These are phyloP conservation scores for Athripsodes cinereus DNA, from an alignment of 2,888 invertebrate species.

Conservation along the genomic window DNA sequence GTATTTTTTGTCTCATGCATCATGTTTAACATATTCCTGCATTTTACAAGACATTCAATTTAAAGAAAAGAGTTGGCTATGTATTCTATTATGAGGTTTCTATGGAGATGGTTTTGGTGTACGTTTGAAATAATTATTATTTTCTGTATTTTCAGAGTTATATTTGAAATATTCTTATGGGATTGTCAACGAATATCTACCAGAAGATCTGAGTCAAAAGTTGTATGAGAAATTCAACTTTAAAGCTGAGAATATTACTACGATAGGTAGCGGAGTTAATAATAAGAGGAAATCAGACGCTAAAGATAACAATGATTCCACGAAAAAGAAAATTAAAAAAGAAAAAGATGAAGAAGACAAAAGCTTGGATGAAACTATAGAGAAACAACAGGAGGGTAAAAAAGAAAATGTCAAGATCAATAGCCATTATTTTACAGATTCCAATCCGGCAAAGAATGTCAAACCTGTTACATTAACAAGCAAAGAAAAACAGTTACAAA, in stretches of 20 bases:
- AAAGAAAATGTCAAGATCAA: slow-evolving; percentile 33
- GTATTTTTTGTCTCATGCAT: too few relatives aligned
- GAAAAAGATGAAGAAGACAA: slow-evolving; percentile 36
- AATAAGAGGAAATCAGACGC: slow-evolving; percentile 45
- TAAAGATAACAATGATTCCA: slow-evolving; percentile 32
- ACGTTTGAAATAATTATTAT: too few relatives aligned
- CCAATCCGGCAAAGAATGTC: slow-evolving; percentile 40
- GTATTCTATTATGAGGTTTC: too few relatives aligned
- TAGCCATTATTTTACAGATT: slow-evolving; percentile 37
- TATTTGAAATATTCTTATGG: slow-evolving; percentile 71
- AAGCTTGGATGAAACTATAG: slow-evolving; percentile 31
- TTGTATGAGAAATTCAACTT: slow-evolving; percentile 61
- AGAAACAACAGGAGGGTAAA: slow-evolving; percentile 21
- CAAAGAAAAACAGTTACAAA: slow-evolving; percentile 70
- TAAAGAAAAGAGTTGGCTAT: too few relatives aligned
- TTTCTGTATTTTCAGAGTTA: slow-evolving; percentile 43
- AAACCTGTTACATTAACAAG: slow-evolving; percentile 53
- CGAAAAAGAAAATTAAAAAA: slow-evolving; percentile 42
- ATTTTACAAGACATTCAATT: too few relatives aligned
- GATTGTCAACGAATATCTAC: slow-evolving; percentile 72
- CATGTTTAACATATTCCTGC: too few relatives aligned
- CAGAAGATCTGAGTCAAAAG: slow-evolving; percentile 59
- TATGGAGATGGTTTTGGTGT: too few relatives aligned
- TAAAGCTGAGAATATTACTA: slow-evolving; percentile 51
- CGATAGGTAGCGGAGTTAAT: slow-evolving; percentile 45